A percentile compares a stretch with the other conserved stretches of the same genome.
phyloP scores from a whole-genome alignment of 1,140 invertebrate genomes.

The Plutomurus gul region DNA sequence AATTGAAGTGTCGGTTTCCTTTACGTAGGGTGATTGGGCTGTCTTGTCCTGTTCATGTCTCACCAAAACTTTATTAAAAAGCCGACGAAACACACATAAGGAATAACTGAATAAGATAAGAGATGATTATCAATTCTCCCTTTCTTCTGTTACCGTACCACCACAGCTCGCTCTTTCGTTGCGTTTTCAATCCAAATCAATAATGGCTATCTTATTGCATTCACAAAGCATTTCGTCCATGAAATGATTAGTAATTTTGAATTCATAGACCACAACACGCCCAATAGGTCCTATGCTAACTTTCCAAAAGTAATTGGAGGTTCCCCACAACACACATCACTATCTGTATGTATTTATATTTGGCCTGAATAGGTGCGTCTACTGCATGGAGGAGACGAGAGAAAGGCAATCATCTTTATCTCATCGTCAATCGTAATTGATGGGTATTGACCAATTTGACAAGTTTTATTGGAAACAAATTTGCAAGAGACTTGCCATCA shows the following conservation, averaged over 20 bases:
- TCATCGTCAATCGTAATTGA: slow-evolving; percentile 20
- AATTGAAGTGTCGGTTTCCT: slow-evolving; percentile 23
- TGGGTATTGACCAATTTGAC: slow-evolving; percentile 14
- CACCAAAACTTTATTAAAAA: slow-evolving; percentile 5
- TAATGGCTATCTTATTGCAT: background rate
- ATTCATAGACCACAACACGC: slow-evolving; percentile 27
- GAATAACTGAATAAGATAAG: slow-evolving; percentile 14
- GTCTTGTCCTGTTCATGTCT: slow-evolving; percentile 7
- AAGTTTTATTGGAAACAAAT: slow-evolving; percentile 33
- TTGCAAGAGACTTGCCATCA: background rate
- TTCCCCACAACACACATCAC: background rate
- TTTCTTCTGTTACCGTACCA: background rate
- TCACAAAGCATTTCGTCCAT: background rate
- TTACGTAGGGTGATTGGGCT: background rate
- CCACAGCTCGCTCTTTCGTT: background rate
- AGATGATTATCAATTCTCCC: slow-evolving; percentile 27
- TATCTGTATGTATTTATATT: background rate
- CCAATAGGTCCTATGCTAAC: slow-evolving; percentile 1
- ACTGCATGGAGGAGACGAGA: background rate
- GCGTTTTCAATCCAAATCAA: background rate
- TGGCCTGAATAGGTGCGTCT: background rate
- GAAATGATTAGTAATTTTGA: slow-evolving; percentile 19
- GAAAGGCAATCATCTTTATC: background rate
- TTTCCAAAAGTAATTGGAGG: background rate
- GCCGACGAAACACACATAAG: background rate